Evolutionary conservation across 2,888 invertebrate species (phyloP), one percentile per base, ranked within the genome.

Genomic region (Apamea sordens): DNA sequence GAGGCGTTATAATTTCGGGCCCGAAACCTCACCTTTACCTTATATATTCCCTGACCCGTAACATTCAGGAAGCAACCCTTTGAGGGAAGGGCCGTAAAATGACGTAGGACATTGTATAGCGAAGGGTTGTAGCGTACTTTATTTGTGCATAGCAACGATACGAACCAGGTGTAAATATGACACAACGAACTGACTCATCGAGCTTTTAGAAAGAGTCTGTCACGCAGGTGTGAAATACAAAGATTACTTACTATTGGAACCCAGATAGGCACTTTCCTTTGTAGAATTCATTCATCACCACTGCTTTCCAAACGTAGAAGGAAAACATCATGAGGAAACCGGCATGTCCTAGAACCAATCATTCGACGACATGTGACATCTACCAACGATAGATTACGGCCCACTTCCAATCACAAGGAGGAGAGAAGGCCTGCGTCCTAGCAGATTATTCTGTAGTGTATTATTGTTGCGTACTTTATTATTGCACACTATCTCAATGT

Each of bases 41-140:
- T 65, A 80, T 11, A 71, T 71, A 41, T 69, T 59, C 79, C 76
- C 65, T 86, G 82, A 87, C 68, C 80, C 80, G 72, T 80, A 76
- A 76, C 76, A 81, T 82, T 88, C 79, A 80, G 79, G 79, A 88
- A 78, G 73, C 70, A 79, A 79, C 69, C 82, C 67, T 78, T 63
- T 76, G 59, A 67, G 70, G 77, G 68, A 71, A 76, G 76, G 79
- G 69, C 68, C 64, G 44, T 75, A 70, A 24, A 69, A 67, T 77
- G 63, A 81, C 76, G 64, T 76, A 72, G 79, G 61, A 47, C 24
- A 65, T 64, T 77, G 32, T 59, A 41, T 41, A 69, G 47, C 70
- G 53, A 50, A 74, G 72, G 79, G 72, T 28, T 67, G 73, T 50
- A 76, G 11, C 18, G 69, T 72, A 69, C 75, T 77, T 85, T 64